Evolutionary conservation across 1,140 invertebrate genomes (phyloP).

Genomic region (Pomacea maculata): DNA sequence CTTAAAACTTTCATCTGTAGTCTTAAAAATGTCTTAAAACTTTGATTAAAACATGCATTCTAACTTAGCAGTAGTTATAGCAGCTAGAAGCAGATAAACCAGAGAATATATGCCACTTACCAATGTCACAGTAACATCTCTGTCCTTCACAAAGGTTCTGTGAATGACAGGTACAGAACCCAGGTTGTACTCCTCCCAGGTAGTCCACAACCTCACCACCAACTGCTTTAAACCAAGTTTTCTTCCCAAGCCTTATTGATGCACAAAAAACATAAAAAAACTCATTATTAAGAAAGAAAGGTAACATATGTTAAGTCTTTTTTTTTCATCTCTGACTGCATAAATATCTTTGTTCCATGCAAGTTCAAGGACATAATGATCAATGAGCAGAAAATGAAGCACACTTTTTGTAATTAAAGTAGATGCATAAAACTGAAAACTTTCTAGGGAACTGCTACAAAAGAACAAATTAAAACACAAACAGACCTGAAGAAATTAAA

Average conservation of each 20-base stretch:
- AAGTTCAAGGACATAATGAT: neutral
- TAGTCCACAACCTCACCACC: slow-evolving; percentile 68
- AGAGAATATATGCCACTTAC: slow-evolving; percentile 28
- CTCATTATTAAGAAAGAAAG: neutral
- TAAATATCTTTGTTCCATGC: neutral
- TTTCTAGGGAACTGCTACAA: no score
- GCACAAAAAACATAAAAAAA: slow-evolving; percentile 4
- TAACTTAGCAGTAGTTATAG: no score
- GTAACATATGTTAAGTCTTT: neutral
- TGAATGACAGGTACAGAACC: slow-evolving; percentile 68
- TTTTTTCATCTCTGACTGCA: neutral
- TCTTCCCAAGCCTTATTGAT: slow-evolving; percentile 76
- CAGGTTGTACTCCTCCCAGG: slow-evolving; percentile 38
- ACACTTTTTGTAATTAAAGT: no score
- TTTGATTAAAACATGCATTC: no score
- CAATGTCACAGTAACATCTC: slow-evolving; percentile 86
- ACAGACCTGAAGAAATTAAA: neutral
- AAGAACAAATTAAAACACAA: neutral
- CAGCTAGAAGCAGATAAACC: no score
- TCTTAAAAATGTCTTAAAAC: no score
- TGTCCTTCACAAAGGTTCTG: slow-evolving; percentile 82
- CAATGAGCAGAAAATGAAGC: no score
- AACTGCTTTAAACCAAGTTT: slow-evolving; percentile 89
- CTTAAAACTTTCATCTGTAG: no score
- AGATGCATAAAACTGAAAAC: no score